phyloP scores from a whole-genome alignment of 1,140 invertebrate species.

The Coboldia fuscipes region DNA sequence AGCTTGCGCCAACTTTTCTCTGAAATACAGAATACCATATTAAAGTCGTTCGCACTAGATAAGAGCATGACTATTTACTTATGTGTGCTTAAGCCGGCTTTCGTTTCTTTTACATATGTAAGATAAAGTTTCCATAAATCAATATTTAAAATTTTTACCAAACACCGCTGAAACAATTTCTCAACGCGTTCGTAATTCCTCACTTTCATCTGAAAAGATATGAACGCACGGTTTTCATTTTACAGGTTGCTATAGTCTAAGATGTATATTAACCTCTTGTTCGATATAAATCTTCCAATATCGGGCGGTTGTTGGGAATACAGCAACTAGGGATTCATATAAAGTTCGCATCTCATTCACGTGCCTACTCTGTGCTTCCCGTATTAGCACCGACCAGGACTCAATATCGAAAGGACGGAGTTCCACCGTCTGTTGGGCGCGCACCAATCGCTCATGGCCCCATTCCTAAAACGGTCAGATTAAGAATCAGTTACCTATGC shows the following conservation, averaged over 20 bases:
- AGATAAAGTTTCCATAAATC: slow-evolving; percentile 97
- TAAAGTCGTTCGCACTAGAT: not conserved
- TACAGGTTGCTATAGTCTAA: not conserved
- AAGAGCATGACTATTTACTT: slow-evolving; percentile 43
- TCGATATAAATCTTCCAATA: slow-evolving; percentile 99
- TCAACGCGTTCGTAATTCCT: slow-evolving; percentile 94
- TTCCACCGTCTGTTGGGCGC: slow-evolving; percentile 60
- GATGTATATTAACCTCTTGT: slow-evolving; percentile 57
- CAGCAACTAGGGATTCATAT: slow-evolving; percentile 81
- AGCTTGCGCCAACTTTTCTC: slow-evolving; percentile 98
- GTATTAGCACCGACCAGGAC: slow-evolving; percentile 85
- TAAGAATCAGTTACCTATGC: not conserved
- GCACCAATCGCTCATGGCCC: slow-evolving; percentile 61
- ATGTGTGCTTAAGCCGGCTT: slow-evolving; percentile 77
- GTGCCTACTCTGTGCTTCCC: slow-evolving; percentile 75
- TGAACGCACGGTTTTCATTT: slow-evolving; percentile 8
- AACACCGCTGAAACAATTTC: slow-evolving; percentile 94
- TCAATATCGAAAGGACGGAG: slow-evolving; percentile 83
- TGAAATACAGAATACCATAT: slow-evolving; percentile 24
- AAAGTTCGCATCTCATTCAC: slow-evolving; percentile 79
- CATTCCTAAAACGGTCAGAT: slow-evolving; percentile 47
- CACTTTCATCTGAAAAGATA: slow-evolving; percentile 70
- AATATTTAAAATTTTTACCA: slow-evolving; percentile 96
- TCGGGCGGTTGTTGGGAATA: slow-evolving; percentile 87
- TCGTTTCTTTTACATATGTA: slow-evolving; percentile 95